A percentile compares a stretch with the other conserved stretches of the same genome.
Evolutionary conservation across 2,888 invertebrate genomes (phyloP).

Genomic region (Eristalinus aeneus): DNA sequence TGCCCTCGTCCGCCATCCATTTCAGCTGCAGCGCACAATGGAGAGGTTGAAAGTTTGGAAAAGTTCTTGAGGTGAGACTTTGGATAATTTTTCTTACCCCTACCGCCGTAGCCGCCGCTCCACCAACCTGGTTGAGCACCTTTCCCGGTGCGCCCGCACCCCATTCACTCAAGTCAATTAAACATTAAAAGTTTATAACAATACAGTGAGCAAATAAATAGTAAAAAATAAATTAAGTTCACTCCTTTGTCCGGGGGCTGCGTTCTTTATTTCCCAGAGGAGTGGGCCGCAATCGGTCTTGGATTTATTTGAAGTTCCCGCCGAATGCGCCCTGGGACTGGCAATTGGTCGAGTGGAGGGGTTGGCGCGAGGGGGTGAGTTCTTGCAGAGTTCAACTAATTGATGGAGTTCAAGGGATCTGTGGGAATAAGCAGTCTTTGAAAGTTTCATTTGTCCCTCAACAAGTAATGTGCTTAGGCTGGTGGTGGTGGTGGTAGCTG

Average conservation of each 20-base stretch:
- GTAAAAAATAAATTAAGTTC: conserved; percentile 31
- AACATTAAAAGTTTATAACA: conserved; percentile 52
- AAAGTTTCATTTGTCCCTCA: not conserved
- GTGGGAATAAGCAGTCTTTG: not conserved
- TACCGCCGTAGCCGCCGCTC: not conserved
- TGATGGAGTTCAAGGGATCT: not conserved
- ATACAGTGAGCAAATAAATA: conserved; percentile 40
- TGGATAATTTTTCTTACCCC: conserved; percentile 11
- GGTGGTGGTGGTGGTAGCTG: not conserved
- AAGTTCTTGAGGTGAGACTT: conserved; percentile 49
- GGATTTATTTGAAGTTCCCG: not conserved
- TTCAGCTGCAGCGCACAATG: conserved; percentile 37
- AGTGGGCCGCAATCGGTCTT: not conserved
- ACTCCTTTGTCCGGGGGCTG: not conserved
- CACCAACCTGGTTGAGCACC: not conserved
- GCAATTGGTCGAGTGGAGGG: not conserved
- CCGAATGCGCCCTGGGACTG: not conserved
- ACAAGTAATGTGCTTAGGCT: not conserved
- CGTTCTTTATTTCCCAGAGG: not conserved
- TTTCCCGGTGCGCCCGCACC: conserved; percentile 8
- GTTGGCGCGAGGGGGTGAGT: not conserved
- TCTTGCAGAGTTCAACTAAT: not conserved
- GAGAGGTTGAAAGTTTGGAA: conserved; percentile 21
- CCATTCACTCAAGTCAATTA: conserved; percentile 39
- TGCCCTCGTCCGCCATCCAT: not conserved